Evolutionary conservation across 2,113 vertebrate species (phyloP).

Genomic region (Cathartes aura): DNA sequence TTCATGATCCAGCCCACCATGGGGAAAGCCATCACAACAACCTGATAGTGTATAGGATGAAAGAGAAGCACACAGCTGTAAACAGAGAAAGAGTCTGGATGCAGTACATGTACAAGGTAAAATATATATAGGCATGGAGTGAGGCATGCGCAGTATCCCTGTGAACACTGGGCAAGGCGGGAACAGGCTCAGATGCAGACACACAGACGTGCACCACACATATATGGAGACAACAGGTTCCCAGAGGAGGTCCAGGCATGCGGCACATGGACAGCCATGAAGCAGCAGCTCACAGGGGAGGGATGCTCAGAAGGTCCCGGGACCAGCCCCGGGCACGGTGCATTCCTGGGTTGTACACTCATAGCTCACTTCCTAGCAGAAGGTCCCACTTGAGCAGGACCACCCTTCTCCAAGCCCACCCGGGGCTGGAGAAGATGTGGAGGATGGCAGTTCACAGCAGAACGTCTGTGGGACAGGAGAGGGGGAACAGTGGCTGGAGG

Average conservation of each 20-base stretch:
- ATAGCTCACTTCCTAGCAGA: neutral
- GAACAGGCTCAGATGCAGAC: neutral
- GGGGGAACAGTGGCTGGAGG: neutral
- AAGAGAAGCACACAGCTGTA: neutral
- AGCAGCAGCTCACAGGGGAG: neutral
- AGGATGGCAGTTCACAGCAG: neutral
- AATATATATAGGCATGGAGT: rapidly evolving
- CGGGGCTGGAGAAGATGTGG: neutral
- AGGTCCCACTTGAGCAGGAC: neutral
- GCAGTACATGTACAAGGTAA: neutral
- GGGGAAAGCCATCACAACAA: neutral
- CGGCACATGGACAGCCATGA: neutral
- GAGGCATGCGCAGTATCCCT: neutral
- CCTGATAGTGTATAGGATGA: neutral
- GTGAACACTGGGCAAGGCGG: neutral
- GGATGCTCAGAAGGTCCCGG: neutral
- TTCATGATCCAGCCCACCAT: neutral
- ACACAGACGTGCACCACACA: neutral
- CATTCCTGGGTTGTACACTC: neutral
- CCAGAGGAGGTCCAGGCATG: neutral
- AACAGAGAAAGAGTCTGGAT: neutral
- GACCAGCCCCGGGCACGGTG: rapidly evolving
- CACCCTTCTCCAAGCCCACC: neutral
- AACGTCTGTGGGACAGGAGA: neutral
- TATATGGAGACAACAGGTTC: neutral